Base-by-base conservation (phyloP, 1,140 invertebrate species). In the Leptonema lineaticorne region DNA sequence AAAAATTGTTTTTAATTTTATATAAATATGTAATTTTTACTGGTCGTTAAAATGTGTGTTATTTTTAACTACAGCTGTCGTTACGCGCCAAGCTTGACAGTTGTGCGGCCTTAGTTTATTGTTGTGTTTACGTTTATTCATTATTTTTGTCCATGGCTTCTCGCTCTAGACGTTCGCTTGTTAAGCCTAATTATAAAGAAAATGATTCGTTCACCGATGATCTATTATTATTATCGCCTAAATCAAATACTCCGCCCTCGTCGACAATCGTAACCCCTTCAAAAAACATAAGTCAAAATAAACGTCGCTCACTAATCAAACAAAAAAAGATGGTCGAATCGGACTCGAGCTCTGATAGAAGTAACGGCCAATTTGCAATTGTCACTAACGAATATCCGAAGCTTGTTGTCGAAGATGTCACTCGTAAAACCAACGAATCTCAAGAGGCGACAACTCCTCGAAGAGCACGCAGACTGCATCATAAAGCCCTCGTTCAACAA, bases 161-260 rank as follows among this genome's bases (percentile, higher is more conserved):
- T 5, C 62, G 62, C 6, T 28, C 62, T 1, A 45, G 62, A 1
- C 62, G 62, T 64, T 46, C 62, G 2, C 11, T 28, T 29, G 16
- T 45, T 14, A 8, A 16, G 11, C 24, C 33, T 26, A 69, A 64
- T 30, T 72, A 72, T 29, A 72, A 69, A 60, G 71, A 72, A 67
- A 37, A 58, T 28, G 67, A 72, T 50, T 72, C 71, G 14, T 72
- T 72, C 16, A 28, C 53, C 27, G 71, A 69, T 29, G 67, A 69
- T 59, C 11, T 59, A 29, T 14, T 8, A 45, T 14, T 27, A n/a
- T 22, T 26, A 50, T 14, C 24, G 1, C 27, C 28, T 3, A 30
- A 8, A 63, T 5, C 8, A 7, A n/a, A 29, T 29, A 18, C 18
- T 18, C 18, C 58, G 1, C 27, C 30, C 7, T 69, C 50, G 62